Evolutionary conservation across 2,113 vertebrate species (phyloP), one percentile per base, ranked within the genome.

Genomic region (Platycercus adscitus): DNA sequence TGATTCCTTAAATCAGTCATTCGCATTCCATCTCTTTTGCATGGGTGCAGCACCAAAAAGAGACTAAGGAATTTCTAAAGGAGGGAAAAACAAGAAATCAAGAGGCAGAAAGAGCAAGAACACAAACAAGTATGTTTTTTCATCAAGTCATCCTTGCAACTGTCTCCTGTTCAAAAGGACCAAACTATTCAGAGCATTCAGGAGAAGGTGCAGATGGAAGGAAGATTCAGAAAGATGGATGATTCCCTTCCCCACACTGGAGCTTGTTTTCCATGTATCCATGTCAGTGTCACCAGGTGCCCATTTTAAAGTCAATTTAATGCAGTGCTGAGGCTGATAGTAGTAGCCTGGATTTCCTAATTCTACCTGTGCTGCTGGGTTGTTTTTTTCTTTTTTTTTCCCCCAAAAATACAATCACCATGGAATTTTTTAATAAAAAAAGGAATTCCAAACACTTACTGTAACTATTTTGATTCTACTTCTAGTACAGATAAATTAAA

Each of bases 351-450:
- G 85, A 96, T 94, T 89, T 97, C 95, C 95, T 88, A 89, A 81
- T 88, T 92, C 96, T 93, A 97, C 86, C 96, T 95, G 5, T 79
- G 81, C 93, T 90, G 64, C 69, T 91, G 61, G 19, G 21, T 60
- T 87, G 63, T 25, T 55, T 55, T 33, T 31, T 55, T 20, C 52
- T 76, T 31, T 17, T 20, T 20, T 4, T 29, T 29, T 2, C 8
- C 20, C 58, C 52, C 33, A 94, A 92, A 95, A 97, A 94, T 68
- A 97, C 86, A 91, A 96, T 95, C 52, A 26, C 64, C 60, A 69
- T 98, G 97, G 98, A 98, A 98, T 98, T 98, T 98, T 98, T 98
- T 98, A 98, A 97, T 97, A 98, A 98, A 91, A 97, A 97, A 95
- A 98, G 97, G 98, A 98, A 98, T 98, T 95, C 91, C 96, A 97